Evolutionary conservation across 2,888 invertebrate species (phyloP), one percentile per base, ranked within the genome.

Genomic region (Oscheius onirici): DNA sequence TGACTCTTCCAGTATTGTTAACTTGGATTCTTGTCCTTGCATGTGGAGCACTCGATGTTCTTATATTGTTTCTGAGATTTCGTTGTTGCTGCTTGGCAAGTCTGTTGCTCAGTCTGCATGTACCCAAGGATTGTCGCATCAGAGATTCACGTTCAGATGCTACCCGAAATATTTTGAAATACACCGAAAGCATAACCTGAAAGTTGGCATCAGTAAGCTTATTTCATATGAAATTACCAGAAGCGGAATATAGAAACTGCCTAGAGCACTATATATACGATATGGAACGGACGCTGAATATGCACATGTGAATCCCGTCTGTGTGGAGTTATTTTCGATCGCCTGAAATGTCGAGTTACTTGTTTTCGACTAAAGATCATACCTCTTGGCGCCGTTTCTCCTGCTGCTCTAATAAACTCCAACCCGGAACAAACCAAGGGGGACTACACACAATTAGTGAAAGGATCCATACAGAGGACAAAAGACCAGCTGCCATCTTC

Each of bases 241-340:
- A 52, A 88, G 77, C 1, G 89, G 89, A 28, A 89, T 82, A 77
- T 88, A 89, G 79, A 89, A 89, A 20, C 89, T 89, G 0, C 89
- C 90, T 28, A 88, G 78, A 5, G 90, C 89, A 13, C 89, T 88
- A 81, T 89, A 88, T 55, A 88, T 86, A 17, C 88, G 84, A 77
- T 88, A 88, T n/a, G 84, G 75, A 8, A 86, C 77, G 2, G 86
- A 84, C n/a, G 78, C 79, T 6, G 85, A 83, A 71, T 87, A 87
- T 46, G 75, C 84, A 76, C 87, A 87, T 49, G 69, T 74, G 70
- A 86, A 83, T 1, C 63, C 63, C 41, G 69, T 69, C 34, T 67
- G 28, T 28, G 58, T 54, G 20, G 51, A 41, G 43, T 72, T 72
- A n/a, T 17, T 43, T 60, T 69, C 24, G 46, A 54, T 41, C 20